Evolutionary conservation across 1,140 invertebrate genomes (phyloP).

Genomic region (Pseudoatta argentina): DNA sequence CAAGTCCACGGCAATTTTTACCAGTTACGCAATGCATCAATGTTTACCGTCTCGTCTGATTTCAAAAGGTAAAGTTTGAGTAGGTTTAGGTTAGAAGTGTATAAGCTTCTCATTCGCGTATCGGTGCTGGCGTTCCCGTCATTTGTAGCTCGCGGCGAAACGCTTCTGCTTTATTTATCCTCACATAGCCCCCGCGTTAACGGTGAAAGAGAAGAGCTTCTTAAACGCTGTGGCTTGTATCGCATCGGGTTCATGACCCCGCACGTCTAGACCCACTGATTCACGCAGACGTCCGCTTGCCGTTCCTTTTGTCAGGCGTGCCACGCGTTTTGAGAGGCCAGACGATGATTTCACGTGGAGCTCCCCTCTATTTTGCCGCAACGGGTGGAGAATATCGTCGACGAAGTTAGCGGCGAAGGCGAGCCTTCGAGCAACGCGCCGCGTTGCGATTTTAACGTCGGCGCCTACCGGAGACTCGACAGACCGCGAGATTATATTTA

Average conservation of each 20-base stretch:
- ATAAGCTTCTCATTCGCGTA: slow-evolving; percentile 32
- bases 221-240: slow-evolving; percentile 74
- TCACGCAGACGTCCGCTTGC: slow-evolving; percentile 68
- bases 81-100: slow-evolving; percentile 10
- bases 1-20: background rate
- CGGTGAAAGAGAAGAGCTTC: slow-evolving; percentile 63
- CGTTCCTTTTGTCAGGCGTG: slow-evolving; percentile 74
- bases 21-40: background rate
- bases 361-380: slow-evolving; percentile 49
- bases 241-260: slow-evolving; percentile 78
- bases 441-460: slow-evolving; percentile 27
- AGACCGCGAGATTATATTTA: slow-evolving; percentile 45
- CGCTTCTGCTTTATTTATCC: slow-evolving; percentile 56
- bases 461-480: background rate
- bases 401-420: slow-evolving; percentile 61
- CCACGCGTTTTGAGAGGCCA: slow-evolving; percentile 73
- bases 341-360: slow-evolving; percentile 77
- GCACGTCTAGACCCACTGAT: slow-evolving; percentile 78
- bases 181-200: slow-evolving; percentile 50
- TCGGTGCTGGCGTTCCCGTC: slow-evolving; percentile 22
- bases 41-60: slow-evolving; percentile 37
- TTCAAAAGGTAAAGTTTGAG: slow-evolving; percentile 34
- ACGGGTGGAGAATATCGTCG: slow-evolving; percentile 64
- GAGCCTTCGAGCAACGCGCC: background rate
- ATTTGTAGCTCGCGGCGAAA: slow-evolving; percentile 16